Evolutionary conservation across 2,888 invertebrate species (phyloP), one percentile per base, ranked within the genome.

Genomic region (Xestobium rufovillosum): DNA sequence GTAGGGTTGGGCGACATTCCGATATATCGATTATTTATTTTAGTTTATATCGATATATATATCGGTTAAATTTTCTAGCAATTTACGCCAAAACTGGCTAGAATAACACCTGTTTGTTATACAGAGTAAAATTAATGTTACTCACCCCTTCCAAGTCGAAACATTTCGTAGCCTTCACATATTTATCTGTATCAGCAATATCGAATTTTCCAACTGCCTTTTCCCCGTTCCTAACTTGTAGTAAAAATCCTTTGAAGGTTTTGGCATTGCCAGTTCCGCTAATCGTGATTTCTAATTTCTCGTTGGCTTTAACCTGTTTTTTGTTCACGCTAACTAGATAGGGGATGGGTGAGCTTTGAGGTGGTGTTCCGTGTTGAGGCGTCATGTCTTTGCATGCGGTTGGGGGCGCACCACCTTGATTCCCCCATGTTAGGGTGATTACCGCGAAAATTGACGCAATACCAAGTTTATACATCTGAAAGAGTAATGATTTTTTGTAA

Each of bases 211-310:
- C 83, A 2, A 82, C 72, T 1, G 77, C 73, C 35, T 72, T 70
- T 38, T 72, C 66, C 3, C 70, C 72, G 3, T 71, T 61, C 28
- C 81, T 73, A 1, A 78, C 82, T 63, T 83, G 78, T 39, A 82
- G 56, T 39, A 83, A 63, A 55, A 79, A 72, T 10, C 83, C 83
- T 36, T 76, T 71, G 61, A 81, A 76, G n/a, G n/a, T n/a, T n/a
- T n/a, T n/a, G 3, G 60, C 52, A 2, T 55, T 55, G 28, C 66
- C 68, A n/a, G n/a, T n/a, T 35, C 75, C 76, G 9, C 59, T 50
- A 50, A 78, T 67, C 37, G 68, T 71, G 41, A 78, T 70, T 38
- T 72, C 66, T 53, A 76, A 62, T 59, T 67, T 58, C 61, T 72
- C 53, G 48, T 71, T 40, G 43, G 56, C 65, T 65, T 58, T 56